These are phyloP conservation scores for Acanthacorydalis orientalis DNA, from an alignment of 2,888 invertebrate genomes.

Conservation along the genomic window DNA sequence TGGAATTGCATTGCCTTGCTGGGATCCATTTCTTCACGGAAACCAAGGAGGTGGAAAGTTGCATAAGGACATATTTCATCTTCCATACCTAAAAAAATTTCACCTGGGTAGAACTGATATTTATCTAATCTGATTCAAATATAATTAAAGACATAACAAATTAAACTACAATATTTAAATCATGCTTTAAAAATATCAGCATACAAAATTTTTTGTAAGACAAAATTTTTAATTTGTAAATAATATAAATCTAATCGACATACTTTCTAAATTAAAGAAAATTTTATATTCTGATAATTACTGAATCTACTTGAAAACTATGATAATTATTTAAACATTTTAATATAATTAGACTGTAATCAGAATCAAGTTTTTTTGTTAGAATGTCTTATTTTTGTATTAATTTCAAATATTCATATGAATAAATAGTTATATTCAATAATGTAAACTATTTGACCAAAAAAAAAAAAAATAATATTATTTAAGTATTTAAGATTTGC, in stretches of 20 bases:
- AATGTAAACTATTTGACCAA: too few species aligned
- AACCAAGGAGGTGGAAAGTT: conserved; percentile 86
- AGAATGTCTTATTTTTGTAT: too few species aligned
- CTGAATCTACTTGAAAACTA: background rate
- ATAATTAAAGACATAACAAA: background rate
- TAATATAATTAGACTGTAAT: too few species aligned
- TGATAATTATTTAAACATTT: too few species aligned
- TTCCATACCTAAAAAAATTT: conserved; percentile 58
- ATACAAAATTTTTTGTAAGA: background rate
- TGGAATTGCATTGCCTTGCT: conserved; percentile 80
- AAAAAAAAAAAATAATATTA: too few species aligned
- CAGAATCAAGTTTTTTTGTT: too few species aligned
- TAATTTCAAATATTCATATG: too few species aligned
- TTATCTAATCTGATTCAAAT: background rate
- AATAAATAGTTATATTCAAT: too few species aligned
- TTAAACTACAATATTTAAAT: too few species aligned
- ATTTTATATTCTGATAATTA: background rate
- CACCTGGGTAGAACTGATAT: conserved; percentile 6
- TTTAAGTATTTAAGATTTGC: too few species aligned
- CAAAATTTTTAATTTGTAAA: background rate
- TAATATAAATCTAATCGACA: background rate
- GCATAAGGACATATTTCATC: conserved; percentile 95
- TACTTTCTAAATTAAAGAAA: background rate
- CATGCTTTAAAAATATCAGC: background rate
- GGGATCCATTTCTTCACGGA: conserved; percentile 92